Percentiles rank a stretch among this genome's conserved stretches.
These are phyloP conservation scores for Calliopsis andreniformis DNA, from an alignment of 1,140 invertebrate species.

Conservation along the genomic window DNA sequence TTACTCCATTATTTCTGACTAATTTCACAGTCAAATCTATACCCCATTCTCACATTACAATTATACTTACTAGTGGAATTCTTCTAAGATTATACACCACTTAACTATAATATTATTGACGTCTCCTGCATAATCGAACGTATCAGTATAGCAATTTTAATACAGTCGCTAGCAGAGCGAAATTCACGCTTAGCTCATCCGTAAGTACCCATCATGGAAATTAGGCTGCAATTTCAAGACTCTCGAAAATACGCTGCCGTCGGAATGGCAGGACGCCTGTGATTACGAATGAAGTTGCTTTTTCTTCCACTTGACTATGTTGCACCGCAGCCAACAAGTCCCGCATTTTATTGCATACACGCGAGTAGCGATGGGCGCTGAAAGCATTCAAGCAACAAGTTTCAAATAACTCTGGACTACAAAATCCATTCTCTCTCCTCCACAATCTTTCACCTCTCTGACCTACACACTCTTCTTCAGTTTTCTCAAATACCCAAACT, in stretches of 20 bases:
- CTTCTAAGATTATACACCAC: not conserved
- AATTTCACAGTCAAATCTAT: too few species aligned
- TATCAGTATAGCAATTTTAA: slow-evolving; percentile 9
- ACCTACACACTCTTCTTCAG: not conserved
- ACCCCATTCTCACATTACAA: too few species aligned
- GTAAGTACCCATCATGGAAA: slow-evolving; percentile 46
- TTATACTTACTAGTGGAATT: not conserved
- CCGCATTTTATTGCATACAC: not conserved
- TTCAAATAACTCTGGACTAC: too few species aligned
- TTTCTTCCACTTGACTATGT: slow-evolving; percentile 21
- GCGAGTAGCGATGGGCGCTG: not conserved
- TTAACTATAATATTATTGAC: not conserved
- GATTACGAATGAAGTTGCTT: slow-evolving; percentile 27
- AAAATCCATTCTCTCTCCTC: too few species aligned
- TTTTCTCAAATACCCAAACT: too few species aligned
- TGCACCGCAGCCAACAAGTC: slow-evolving; percentile 8
- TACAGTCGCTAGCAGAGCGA: slow-evolving; percentile 38
- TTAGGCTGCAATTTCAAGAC: slow-evolving; percentile 38
- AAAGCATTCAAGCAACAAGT: not conserved
- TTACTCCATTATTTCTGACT: too few species aligned
- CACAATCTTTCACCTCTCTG: too few species aligned
- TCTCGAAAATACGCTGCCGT: not conserved
- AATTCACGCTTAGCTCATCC: slow-evolving; percentile 19
- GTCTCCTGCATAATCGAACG: not conserved
- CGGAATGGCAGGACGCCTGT: slow-evolving; percentile 11